These are phyloP conservation scores for Mustelus asterias DNA, from an alignment of 2,113 vertebrate species.

Conservation along the genomic window DNA sequence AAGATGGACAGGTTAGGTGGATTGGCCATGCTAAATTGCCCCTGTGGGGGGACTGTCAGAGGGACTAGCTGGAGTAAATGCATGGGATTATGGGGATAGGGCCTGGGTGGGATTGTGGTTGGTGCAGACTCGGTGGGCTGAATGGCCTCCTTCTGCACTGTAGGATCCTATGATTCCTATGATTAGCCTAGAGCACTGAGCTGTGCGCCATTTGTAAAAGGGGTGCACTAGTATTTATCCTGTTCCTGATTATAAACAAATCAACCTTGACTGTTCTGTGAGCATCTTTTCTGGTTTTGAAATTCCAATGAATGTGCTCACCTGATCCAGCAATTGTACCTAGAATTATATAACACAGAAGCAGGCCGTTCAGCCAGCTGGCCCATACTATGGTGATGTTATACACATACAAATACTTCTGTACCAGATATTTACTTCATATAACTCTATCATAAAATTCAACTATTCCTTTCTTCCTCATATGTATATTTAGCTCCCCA, in stretches of 20 bases:
- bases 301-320: neutral
- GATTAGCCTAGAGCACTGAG: neutral
- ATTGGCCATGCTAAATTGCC: no score
- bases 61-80: no score
- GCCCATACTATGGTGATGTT: neutral
- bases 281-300: neutral
- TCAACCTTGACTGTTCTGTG: neutral
- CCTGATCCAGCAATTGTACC: neutral
- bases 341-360: neutral
- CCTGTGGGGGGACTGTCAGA: no score
- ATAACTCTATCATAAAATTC: neutral
- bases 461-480: neutral
- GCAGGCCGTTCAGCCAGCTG: neutral
- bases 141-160: no score
- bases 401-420: neutral
- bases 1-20: no score
- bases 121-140: no score
- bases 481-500: neutral
- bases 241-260: neutral
- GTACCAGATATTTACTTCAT: neutral
- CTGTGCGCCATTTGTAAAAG: neutral
- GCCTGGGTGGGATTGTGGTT: no score
- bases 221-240: neutral
- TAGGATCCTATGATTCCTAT: no score
- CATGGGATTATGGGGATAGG: no score